A percentile compares a stretch with the other conserved stretches of the same genome.
These are phyloP conservation scores for Chlorodrepanis virens DNA, from an alignment of 2,113 vertebrate genomes.

Conservation along the genomic window DNA sequence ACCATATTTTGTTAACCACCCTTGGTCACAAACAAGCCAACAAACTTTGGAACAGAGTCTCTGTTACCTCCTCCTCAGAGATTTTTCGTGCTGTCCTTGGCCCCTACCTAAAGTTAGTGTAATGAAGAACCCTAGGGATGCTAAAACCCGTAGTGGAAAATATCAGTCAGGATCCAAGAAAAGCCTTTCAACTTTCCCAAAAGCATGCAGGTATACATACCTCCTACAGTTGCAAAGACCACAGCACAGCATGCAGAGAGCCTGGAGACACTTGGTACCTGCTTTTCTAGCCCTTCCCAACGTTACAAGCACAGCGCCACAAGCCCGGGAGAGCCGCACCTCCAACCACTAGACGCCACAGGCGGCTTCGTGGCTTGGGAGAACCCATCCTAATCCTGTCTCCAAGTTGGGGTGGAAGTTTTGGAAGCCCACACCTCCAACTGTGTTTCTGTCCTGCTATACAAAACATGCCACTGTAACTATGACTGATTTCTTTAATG, in stretches of 20 bases:
- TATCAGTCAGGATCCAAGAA: background rate
- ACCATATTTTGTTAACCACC: background rate
- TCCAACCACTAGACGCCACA: background rate
- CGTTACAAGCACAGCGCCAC: background rate
- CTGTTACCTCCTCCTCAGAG: background rate
- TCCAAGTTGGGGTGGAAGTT: background rate
- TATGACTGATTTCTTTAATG: background rate
- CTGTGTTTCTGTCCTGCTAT: background rate
- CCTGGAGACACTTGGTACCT: background rate
- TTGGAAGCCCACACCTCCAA: background rate
- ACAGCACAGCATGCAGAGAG: background rate
- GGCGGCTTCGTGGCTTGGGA: background rate
- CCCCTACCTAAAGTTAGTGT: background rate
- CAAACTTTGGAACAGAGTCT: background rate
- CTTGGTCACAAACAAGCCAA: background rate
- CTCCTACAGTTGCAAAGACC: background rate
- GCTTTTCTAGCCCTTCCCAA: background rate
- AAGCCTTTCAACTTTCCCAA: background rate
- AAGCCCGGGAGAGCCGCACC: background rate
- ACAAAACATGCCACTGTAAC: background rate
- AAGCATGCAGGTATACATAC: rapidly evolving
- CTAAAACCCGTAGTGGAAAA: background rate
- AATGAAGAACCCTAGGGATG: background rate
- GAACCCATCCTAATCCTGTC: background rate
- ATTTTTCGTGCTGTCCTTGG: background rate